Evolutionary conservation across 2,797 vertebrate genomes (phyloP).

Genomic region (Ambastaia sidthimunki): DNA sequence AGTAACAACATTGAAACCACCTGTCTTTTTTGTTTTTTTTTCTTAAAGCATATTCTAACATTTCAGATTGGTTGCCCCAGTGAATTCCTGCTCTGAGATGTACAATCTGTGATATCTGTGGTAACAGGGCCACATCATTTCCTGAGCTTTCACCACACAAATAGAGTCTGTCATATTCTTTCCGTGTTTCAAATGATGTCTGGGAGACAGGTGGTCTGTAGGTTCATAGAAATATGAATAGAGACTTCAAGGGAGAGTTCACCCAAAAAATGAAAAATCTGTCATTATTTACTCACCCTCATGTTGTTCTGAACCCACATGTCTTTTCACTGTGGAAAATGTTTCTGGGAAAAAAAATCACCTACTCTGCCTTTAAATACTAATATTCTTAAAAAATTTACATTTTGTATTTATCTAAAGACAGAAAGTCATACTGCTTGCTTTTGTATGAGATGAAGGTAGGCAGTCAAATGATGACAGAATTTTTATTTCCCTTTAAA

Average conservation of each 20-base stretch:
- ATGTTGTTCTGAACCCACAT: neutral
- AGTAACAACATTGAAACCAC: neutral
- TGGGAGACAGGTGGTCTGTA: conserved; percentile 32
- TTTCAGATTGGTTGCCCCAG: neutral
- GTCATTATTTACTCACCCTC: neutral
- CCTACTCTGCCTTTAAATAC: no score
- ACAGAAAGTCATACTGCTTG: no score
- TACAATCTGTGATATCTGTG: conserved; percentile 12
- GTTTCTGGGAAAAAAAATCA: no score
- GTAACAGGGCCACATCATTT: conserved; percentile 38
- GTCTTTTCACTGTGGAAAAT: neutral
- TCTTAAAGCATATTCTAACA: neutral
- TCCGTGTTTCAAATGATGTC: conserved; percentile 40
- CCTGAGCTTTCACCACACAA: conserved; percentile 30
- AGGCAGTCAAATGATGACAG: neutral
- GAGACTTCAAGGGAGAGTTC: neutral
- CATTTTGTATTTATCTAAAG: no score
- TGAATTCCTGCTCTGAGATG: conserved; percentile 45
- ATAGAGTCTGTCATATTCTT: conserved; percentile 31
- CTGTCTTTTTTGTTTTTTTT: neutral
- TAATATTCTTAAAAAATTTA: no score
- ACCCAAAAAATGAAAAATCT: neutral
- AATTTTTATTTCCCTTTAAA: neutral
- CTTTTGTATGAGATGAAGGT: no score
- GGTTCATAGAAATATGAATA: conserved; percentile 6